Evolutionary conservation across 2,888 invertebrate genomes (phyloP).

Genomic region (Megalurothrips usitatus): DNA sequence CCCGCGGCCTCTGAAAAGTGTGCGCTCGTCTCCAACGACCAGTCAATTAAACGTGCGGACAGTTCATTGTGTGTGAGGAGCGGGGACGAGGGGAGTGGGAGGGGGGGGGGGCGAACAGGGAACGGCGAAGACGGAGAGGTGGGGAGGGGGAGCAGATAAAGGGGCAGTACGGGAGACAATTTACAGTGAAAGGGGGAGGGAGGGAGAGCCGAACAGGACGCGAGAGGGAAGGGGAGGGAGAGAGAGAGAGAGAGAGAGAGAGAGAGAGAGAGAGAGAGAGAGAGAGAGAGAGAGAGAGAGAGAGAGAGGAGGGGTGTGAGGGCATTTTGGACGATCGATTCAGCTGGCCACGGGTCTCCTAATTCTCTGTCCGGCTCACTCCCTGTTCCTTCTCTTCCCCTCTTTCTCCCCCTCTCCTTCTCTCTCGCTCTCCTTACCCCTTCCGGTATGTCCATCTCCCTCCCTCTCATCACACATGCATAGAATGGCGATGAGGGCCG

Average conservation of each 20-base stretch:
- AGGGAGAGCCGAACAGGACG: not conserved
- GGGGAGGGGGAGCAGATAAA: not conserved
- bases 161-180: not conserved
- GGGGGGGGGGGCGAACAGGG: not conserved
- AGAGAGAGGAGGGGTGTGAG: slow-evolving; percentile 4
- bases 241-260: not conserved
- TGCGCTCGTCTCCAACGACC: not conserved
- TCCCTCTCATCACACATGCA: slow-evolving; percentile 31
- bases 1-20: not conserved
- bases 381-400: slow-evolving; percentile 11
- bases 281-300: slow-evolving; percentile 23
- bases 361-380: slow-evolving; percentile 28
- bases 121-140: not conserved
- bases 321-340: slow-evolving; percentile 33
- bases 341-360: slow-evolving; percentile 29
- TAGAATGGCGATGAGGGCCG: slow-evolving; percentile 15
- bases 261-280: not conserved
- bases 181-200: not conserved
- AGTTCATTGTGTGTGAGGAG: slow-evolving; percentile 9
- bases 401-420: not conserved
- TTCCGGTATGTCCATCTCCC: slow-evolving; percentile 30
- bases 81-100: not conserved
- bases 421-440: slow-evolving; percentile 31
- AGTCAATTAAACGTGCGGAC: slow-evolving; percentile 14
- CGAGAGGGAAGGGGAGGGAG: not conserved